Evolutionary conservation across 2,888 invertebrate species (phyloP).

Genomic region (Sinhomidia bicolor): DNA sequence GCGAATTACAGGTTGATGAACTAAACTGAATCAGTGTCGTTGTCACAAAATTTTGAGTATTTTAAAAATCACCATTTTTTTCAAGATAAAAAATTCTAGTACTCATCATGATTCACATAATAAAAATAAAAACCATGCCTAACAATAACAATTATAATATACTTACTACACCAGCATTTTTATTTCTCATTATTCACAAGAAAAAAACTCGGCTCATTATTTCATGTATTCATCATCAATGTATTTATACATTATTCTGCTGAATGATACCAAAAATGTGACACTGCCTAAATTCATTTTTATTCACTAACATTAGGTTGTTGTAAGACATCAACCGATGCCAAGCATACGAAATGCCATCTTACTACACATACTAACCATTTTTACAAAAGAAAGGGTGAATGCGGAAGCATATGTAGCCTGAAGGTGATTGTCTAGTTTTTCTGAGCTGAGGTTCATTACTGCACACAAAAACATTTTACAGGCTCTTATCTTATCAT

Average conservation of each 20-base stretch:
- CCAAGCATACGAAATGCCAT: too few relatives aligned
- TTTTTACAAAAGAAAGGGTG: background rate
- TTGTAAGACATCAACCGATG: too few relatives aligned
- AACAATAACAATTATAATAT: too few relatives aligned
- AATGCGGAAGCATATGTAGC: background rate
- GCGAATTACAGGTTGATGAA: slow-evolving; percentile 28
- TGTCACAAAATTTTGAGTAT: slow-evolving; percentile 7
- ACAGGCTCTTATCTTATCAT: background rate
- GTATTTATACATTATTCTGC: too few relatives aligned
- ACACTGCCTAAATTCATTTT: too few relatives aligned
- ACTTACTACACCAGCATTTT: too few relatives aligned
- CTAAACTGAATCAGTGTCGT: too few relatives aligned
- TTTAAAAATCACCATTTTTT: background rate
- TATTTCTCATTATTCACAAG: too few relatives aligned
- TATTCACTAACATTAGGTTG: too few relatives aligned
- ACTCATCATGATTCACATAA: background rate
- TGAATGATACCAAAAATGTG: too few relatives aligned
- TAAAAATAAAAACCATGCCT: background rate
- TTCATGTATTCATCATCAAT: too few relatives aligned
- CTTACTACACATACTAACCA: background rate
- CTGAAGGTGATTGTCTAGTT: background rate
- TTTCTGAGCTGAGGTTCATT: background rate
- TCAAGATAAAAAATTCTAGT: slow-evolving; percentile 5
- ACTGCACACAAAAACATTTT: background rate
- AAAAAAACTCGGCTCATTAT: too few relatives aligned